Evolutionary conservation across 2,888 invertebrate genomes (phyloP), one percentile per base, ranked within the genome.

Genomic region (Trichopria drosophilae): DNA sequence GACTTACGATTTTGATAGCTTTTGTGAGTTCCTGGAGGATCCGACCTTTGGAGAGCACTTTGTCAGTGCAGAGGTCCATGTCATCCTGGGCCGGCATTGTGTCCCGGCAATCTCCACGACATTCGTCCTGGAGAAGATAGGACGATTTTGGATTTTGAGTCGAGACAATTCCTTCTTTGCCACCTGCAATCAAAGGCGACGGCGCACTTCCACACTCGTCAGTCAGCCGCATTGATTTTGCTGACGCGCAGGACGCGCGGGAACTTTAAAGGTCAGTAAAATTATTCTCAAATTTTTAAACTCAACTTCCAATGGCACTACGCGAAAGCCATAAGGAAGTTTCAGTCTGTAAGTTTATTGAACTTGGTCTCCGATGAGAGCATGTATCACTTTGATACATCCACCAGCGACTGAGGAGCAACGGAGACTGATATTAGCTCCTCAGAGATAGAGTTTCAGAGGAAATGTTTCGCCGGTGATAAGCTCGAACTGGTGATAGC

Each of bases 1-100:
- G 41, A 66, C 73, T 73, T 56, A 75, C 76, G 68, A 76, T 54
- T 63, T 76, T 76, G 63, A 76, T 74, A 53, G 76, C 74, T 60
- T 76, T 75, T 40, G 75, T 76, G 26, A 76, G 64, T 58, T 76
- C 75, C 52, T 73, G 71, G 32, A 76, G 65, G 42, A 76, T 75
- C 59, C 72, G 66, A 22, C 66, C 67, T 55, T 76, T 76, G 31
- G 74, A 75, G 29, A 75, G 64, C 35, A 75, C 66, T 53, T 73
- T 75, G 64, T 75, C 75, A 39, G 75, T 75, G 63, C 72, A 73
- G 41, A 73, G 68, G 58, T 75, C 71, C 68, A 68, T 69, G 42
- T 72, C 67, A 45, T 71, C 70, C 46, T 65, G 65, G n/a, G 68
- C 64, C 36, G 72, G 73, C 74, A 73, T 73, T 32, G 55, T 61